Evolutionary conservation across 2,797 vertebrate genomes (phyloP).

Genomic region (Sebastes diaconus): DNA sequence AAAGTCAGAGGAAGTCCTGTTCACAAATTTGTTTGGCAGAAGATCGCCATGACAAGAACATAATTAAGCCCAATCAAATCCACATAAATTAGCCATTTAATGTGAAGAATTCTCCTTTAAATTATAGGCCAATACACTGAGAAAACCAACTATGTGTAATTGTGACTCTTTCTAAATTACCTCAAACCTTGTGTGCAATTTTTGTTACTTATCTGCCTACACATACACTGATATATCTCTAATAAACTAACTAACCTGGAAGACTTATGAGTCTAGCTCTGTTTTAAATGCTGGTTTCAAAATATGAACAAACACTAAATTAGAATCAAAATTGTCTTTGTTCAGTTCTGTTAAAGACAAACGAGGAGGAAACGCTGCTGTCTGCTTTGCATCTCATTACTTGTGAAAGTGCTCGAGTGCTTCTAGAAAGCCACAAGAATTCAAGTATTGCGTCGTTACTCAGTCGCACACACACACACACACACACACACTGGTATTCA

Average conservation of each 20-base stretch:
- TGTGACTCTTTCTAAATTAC: not conserved
- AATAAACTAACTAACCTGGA: not conserved
- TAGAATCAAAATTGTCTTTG: not conserved
- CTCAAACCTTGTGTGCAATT: not conserved
- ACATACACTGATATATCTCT: not conserved
- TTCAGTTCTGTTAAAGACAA: not conserved
- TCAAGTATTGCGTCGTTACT: not conserved
- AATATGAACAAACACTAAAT: not conserved
- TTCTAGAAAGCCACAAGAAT: not conserved
- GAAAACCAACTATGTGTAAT: not conserved
- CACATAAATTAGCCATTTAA: not conserved
- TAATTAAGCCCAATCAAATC: not conserved
- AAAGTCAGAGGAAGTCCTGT: conserved; percentile 4
- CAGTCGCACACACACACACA: not conserved
- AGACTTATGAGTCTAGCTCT: not conserved
- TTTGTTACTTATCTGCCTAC: not conserved
- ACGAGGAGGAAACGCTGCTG: not conserved
- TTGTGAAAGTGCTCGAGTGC: not conserved
- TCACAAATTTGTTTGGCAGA: not conserved
- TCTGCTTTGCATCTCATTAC: not conserved
- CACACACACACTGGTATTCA: not conserved
- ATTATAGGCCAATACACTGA: not conserved
- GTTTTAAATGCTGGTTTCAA: not conserved
- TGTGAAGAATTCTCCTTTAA: not conserved
- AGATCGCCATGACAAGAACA: not conserved